These are phyloP conservation scores for Melanaphis sacchari DNA, from an alignment of 1,140 invertebrate species.

Conservation along the genomic window DNA sequence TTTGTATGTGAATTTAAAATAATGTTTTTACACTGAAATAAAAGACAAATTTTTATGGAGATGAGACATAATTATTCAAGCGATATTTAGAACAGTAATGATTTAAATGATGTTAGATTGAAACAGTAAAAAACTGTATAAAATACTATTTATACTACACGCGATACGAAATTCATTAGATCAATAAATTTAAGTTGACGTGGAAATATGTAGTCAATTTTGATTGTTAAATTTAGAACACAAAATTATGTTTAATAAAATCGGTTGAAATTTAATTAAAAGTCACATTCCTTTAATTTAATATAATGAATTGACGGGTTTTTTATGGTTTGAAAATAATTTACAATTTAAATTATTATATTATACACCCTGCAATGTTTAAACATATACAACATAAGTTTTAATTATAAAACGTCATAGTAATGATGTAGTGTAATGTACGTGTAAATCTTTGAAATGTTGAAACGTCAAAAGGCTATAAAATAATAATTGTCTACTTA, in stretches of 20 bases:
- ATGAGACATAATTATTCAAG: neutral
- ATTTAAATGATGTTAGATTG: neutral
- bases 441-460: conserved; percentile 9
- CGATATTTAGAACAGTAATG: neutral
- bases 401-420: conserved; percentile 14
- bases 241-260: neutral
- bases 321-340: conserved; percentile 23
- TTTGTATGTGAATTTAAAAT: neutral
- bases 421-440: conserved; percentile 4
- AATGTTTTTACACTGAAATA: neutral
- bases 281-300: neutral
- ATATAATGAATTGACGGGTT: neutral
- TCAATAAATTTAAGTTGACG: neutral
- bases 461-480: conserved; percentile 13
- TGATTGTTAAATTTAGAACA: neutral
- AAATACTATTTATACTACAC: neutral
- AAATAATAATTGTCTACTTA: conserved; percentile 51
- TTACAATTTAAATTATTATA: neutral
- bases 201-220: neutral
- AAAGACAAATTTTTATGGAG: neutral
- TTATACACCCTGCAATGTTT: neutral
- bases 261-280: neutral
- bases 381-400: conserved; percentile 13
- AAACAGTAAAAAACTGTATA: neutral
- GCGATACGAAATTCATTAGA: neutral